Evolutionary conservation across 2,113 vertebrate genomes (phyloP), one percentile per base, ranked within the genome.

Genomic region (Morone chrysops): DNA sequence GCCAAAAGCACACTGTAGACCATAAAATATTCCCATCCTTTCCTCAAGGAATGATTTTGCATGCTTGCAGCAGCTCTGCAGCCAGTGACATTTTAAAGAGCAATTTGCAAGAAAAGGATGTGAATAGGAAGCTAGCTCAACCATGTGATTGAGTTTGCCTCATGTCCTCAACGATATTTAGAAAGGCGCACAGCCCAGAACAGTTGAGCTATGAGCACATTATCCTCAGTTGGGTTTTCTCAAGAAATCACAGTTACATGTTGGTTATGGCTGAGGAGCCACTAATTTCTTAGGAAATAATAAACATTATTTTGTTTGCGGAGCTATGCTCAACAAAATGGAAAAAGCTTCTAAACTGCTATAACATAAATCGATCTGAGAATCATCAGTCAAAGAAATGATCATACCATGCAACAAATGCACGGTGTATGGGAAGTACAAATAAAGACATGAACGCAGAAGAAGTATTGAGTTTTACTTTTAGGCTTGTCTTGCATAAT

Each of bases 31-130:
- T 78, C 51, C n/a, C 59, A 72, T 68, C 57, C 45, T 60, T 17
- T 63, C 86, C 76, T 60, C 0, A 53, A 77, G 78, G 74, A 80
- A 82, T 45, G 11, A 85, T 51, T 81, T 79, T 43, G 43, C 66
- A 59, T 69, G 76, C 68, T 61, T 8, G 18, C 63, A 72, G 71
- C 54, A 18, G 61, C 76, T 82, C 75, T 83, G 84, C 65, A 84
- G 86, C 54, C 67, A 0, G 71, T 90, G 91, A 92, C 87, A 92
- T 93, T 92, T 90, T 84, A 83, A 87, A 90, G 70, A 88, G 81
- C 66, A 89, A 78, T 85, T 90, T 88, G 68, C n/a, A 81, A 80
- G 73, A 87, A 87, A 78, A 18, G 25, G 47, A 83, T 80, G 78
- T 75, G 78, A 90, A 80, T 50, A 80, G 43, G 66, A 83, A 70